Conservation (phyloP, 2,113 vertebrate species). For the Python bivittatus region DNA sequence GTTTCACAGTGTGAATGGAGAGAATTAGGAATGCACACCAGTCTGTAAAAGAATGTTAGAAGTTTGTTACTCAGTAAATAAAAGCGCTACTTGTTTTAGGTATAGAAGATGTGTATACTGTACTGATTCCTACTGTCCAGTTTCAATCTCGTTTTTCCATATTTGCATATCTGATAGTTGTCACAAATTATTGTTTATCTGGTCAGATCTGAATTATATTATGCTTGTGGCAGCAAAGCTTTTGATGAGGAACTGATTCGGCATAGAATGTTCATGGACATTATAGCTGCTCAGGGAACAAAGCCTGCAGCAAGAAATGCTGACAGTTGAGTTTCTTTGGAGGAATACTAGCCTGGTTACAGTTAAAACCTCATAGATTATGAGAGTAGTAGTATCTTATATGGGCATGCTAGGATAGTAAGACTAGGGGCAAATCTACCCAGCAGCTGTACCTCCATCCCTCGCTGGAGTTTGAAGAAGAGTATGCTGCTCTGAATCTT, state of each 20-base stretch:
- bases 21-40: neutral
- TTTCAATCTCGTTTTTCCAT: neutral
- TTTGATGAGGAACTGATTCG: neutral
- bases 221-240: neutral
- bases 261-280: neutral
- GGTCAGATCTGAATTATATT: neutral
- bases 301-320: neutral
- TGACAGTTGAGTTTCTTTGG: neutral
- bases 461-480: neutral
- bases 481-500: neutral
- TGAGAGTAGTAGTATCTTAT: neutral
- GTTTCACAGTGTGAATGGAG: neutral
- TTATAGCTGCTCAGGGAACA: neutral
- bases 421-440: neutral
- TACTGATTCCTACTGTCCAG: neutral
- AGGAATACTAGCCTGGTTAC: neutral
- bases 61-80: neutral
- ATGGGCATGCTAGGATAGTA: neutral
- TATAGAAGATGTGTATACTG: neutral
- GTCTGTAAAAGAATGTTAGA: neutral
- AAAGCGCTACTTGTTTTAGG: neutral
- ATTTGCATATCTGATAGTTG: neutral
- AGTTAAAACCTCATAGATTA: neutral
- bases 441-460: neutral
- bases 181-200: neutral